A percentile compares a stretch with the other conserved stretches of the same genome.
Conservation (phyloP, 1,140 invertebrate genomes). For the Drosophila saltans region DNA sequence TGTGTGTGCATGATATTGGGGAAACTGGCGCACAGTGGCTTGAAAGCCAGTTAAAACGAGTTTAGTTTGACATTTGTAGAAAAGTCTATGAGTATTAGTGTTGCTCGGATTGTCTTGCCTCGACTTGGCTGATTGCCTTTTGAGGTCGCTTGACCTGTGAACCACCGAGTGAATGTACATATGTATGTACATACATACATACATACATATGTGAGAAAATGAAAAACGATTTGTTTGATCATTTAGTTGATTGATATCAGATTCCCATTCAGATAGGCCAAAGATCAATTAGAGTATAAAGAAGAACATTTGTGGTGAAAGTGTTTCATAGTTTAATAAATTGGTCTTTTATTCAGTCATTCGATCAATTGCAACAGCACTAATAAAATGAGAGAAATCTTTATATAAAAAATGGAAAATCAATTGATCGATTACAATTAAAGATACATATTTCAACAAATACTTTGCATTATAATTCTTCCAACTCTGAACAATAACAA, state of each 20-base stretch:
- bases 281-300: slow-evolving; percentile 43
- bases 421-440: slow-evolving; percentile 5
- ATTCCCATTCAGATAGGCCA: slow-evolving; percentile 47
- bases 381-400: slow-evolving; percentile 6
- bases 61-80: slow-evolving; percentile 33
- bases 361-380: slow-evolving; percentile 42
- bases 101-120: background rate
- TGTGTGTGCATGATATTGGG: slow-evolving; percentile 21
- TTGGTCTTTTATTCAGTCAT: too few species aligned
- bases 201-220: slow-evolving; percentile 38
- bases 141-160: slow-evolving; percentile 60
- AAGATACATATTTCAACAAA: too few species aligned
- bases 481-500: too few species aligned
- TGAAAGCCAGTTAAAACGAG: slow-evolving; percentile 36
- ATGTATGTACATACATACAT: background rate
- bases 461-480: too few species aligned
- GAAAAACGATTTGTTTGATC: slow-evolving; percentile 64
- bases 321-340: background rate
- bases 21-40: slow-evolving; percentile 61
- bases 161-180: background rate
- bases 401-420: slow-evolving; percentile 2
- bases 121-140: slow-evolving; percentile 40
- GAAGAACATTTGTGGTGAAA: slow-evolving; percentile 14
- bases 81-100: background rate
- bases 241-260: slow-evolving; percentile 67